Evolutionary conservation across 2,113 vertebrate species (phyloP).

Genomic region (Willisornis vidua): DNA sequence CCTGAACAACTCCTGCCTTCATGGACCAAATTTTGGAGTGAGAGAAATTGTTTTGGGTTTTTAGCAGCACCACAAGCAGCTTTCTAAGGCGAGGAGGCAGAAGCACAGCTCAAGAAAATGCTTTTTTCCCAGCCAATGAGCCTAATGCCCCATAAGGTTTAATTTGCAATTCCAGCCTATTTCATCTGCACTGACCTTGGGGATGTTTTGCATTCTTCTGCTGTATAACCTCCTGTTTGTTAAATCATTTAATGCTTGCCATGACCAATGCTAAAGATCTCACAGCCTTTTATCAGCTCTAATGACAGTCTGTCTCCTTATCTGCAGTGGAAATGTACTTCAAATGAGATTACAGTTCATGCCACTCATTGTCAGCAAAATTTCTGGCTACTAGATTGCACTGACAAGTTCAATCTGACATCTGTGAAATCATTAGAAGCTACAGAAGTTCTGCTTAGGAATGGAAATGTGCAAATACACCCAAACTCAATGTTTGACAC

Average conservation of each 20-base stretch:
- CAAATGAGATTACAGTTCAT: slow-evolving; percentile 43
- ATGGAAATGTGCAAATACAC: neutral
- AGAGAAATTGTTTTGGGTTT: neutral
- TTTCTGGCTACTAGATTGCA: slow-evolving; percentile 46
- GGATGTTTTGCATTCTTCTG: slow-evolving; percentile 4
- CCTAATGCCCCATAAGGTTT: neutral
- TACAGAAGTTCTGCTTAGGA: neutral
- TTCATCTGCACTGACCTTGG: slow-evolving; percentile 12
- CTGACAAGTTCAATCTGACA: slow-evolving; percentile 45
- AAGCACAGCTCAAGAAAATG: neutral
- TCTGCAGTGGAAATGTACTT: slow-evolving; percentile 57
- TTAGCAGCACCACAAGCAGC: neutral
- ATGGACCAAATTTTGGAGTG: neutral
- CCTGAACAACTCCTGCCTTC: neutral
- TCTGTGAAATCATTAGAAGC: slow-evolving; percentile 23
- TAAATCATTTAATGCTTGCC: slow-evolving; percentile 19
- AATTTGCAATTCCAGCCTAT: neutral
- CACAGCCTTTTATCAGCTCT: slow-evolving; percentile 64
- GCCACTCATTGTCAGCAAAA: slow-evolving; percentile 62
- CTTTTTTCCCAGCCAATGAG: neutral
- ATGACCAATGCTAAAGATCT: slow-evolving; percentile 36
- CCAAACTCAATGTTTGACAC: neutral
- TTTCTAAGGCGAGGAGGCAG: neutral
- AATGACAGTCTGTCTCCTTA: slow-evolving; percentile 45
- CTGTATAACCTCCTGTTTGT: neutral